phyloP scores from a whole-genome alignment of 2,888 invertebrate species.

The Rhogogaster chlorosoma region DNA sequence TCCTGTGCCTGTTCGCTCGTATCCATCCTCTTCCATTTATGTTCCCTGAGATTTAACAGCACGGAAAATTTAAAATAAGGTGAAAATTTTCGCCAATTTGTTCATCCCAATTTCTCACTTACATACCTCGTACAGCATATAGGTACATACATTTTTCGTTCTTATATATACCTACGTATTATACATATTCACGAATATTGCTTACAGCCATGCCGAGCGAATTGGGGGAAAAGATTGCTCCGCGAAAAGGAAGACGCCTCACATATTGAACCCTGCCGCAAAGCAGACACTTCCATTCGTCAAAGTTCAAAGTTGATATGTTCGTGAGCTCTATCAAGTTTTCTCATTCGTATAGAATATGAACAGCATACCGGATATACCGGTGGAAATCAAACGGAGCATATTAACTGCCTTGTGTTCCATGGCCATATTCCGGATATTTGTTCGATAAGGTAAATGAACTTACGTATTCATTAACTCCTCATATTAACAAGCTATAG shows the following conservation, averaged over 20 bases:
- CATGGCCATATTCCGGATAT: not conserved
- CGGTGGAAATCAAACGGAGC: not conserved
- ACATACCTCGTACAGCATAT: not conserved
- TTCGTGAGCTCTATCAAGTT: not conserved
- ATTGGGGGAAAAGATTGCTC: not conserved
- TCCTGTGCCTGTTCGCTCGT: not conserved
- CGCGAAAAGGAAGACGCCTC: not conserved
- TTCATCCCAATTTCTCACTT: not conserved
- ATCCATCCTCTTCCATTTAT: not conserved
- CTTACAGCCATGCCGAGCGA: not conserved
- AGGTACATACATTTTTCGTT: not conserved
- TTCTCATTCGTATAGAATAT: not conserved
- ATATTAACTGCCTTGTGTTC: not conserved
- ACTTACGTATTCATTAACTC: not conserved
- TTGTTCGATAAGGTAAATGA: not conserved
- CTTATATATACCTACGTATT: not conserved
- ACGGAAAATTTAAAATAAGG: not conserved
- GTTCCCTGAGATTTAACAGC: not conserved
- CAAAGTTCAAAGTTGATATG: not conserved
- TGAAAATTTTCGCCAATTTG: not conserved
- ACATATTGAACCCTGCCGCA: not conserved
- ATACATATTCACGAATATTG: not conserved
- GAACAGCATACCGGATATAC: not conserved
- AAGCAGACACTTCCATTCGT: conserved; percentile 1
- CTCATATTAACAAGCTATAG: not conserved